phyloP scores from a whole-genome alignment of 2,113 vertebrate species.

The Malurus elegans region DNA sequence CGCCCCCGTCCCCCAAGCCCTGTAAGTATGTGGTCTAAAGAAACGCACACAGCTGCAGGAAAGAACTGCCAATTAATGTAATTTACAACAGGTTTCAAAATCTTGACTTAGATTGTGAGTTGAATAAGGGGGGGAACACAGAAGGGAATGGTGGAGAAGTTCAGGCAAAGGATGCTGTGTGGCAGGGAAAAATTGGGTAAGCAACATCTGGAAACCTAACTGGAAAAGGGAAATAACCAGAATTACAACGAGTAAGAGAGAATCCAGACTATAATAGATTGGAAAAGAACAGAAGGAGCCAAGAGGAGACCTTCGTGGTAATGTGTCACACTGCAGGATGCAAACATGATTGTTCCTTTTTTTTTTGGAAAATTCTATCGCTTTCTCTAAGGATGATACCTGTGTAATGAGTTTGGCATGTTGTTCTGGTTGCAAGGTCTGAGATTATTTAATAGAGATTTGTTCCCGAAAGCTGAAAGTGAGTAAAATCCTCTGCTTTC shows the following conservation, averaged over 20 bases:
- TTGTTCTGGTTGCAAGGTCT: neutral
- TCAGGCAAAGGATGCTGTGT: slow-evolving; percentile 54
- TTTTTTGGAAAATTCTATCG: neutral
- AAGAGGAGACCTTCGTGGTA: slow-evolving; percentile 11
- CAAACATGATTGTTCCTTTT: neutral
- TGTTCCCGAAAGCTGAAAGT: neutral
- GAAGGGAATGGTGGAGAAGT: slow-evolving; percentile 23
- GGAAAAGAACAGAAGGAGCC: slow-evolving; percentile 33
- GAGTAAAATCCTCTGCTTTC: neutral
- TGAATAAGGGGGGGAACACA: neutral
- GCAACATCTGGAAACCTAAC: slow-evolving; percentile 67
- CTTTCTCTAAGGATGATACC: neutral
- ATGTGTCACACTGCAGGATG: neutral
- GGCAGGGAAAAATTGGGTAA: slow-evolving; percentile 47
- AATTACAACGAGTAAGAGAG: slow-evolving; percentile 44
- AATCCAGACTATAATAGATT: slow-evolving; percentile 30
- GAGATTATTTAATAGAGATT: neutral
- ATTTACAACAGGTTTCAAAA: slow-evolving; percentile 58
- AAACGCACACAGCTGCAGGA: slow-evolving; percentile 31
- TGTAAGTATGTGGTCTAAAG: slow-evolving; percentile 24
- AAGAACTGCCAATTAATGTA: slow-evolving; percentile 45
- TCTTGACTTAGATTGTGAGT: neutral
- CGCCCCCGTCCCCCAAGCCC: neutral
- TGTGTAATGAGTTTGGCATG: neutral
- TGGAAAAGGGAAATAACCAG: slow-evolving; percentile 57